Conservation (phyloP, 2,113 vertebrate genomes). For the Zonotrichia leucophrys region DNA sequence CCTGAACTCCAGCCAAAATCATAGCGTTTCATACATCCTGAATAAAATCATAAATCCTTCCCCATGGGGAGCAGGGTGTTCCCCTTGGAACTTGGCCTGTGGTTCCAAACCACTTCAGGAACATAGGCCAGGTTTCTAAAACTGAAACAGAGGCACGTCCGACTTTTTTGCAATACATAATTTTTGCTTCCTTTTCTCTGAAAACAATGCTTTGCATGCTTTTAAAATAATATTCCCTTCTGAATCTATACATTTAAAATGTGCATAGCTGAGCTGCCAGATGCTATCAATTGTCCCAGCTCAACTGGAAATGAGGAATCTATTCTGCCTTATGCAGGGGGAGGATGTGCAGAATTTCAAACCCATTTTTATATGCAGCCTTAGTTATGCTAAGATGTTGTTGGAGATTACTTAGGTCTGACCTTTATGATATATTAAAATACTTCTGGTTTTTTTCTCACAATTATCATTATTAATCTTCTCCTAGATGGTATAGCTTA, state of each 20-base stretch:
- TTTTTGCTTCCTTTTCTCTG: neutral
- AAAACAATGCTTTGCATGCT: neutral
- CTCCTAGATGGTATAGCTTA: neutral
- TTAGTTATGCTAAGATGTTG: neutral
- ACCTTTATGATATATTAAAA: neutral
- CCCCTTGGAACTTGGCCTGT: neutral
- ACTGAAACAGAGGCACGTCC: neutral
- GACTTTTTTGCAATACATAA: neutral
- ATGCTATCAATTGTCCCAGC: neutral
- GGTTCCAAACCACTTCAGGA: neutral
- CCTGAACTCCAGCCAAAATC: conserved; percentile 39
- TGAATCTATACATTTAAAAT: neutral
- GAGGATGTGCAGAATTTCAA: neutral
- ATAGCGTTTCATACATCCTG: neutral
- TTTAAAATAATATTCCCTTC: neutral
- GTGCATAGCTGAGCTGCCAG: neutral
- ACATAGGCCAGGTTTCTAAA: conserved; percentile 10
- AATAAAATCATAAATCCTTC: conserved; percentile 49
- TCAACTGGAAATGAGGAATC: neutral
- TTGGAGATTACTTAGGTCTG: neutral
- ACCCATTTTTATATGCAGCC: neutral
- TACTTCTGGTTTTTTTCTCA: neutral
- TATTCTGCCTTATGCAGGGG: neutral
- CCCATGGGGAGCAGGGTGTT: conserved; percentile 15
- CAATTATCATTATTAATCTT: neutral